These are phyloP conservation scores for Cataglyphis albicans DNA, from an alignment of 2,888 invertebrate genomes.

Conservation along the genomic window DNA sequence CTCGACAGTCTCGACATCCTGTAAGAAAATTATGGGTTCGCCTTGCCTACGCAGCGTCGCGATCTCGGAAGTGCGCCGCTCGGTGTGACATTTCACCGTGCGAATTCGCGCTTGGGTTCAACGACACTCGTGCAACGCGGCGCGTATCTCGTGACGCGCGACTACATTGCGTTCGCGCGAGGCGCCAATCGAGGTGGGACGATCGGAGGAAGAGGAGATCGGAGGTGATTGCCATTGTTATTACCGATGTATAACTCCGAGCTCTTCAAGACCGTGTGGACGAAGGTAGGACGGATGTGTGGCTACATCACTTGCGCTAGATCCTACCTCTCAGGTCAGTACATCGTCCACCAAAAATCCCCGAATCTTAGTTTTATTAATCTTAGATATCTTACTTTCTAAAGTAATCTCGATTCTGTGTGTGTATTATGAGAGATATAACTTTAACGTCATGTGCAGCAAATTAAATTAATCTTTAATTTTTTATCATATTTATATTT, in stretches of 20 bases:
- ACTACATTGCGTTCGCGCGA: slow-evolving; percentile 46
- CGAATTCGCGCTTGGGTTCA: slow-evolving; percentile 30
- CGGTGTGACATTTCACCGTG: slow-evolving; percentile 27
- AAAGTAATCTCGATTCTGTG: neutral
- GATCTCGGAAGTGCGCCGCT: slow-evolving; percentile 33
- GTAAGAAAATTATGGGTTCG: neutral
- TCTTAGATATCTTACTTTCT: neutral
- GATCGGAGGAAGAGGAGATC: slow-evolving; percentile 42
- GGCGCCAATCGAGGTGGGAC: slow-evolving; percentile 27
- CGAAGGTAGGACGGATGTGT: slow-evolving; percentile 83
- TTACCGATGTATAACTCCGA: slow-evolving; percentile 80
- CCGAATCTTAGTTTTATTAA: too few species aligned
- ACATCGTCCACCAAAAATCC: slow-evolving; percentile 4
- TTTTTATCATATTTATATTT: neutral
- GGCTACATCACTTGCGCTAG: slow-evolving; percentile 83
- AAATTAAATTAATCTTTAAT: neutral
- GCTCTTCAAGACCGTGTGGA: slow-evolving; percentile 82
- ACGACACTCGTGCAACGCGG: slow-evolving; percentile 20
- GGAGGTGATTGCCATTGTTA: slow-evolving; percentile 22
- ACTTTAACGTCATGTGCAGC: neutral
- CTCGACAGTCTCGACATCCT: neutral
- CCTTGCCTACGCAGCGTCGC: neutral
- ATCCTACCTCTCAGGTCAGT: slow-evolving; percentile 83
- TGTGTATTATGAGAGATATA: neutral
- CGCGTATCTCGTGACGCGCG: slow-evolving; percentile 42